Evolutionary conservation across 1,140 invertebrate genomes (phyloP).

Genomic region (Solenopsis invicta): DNA sequence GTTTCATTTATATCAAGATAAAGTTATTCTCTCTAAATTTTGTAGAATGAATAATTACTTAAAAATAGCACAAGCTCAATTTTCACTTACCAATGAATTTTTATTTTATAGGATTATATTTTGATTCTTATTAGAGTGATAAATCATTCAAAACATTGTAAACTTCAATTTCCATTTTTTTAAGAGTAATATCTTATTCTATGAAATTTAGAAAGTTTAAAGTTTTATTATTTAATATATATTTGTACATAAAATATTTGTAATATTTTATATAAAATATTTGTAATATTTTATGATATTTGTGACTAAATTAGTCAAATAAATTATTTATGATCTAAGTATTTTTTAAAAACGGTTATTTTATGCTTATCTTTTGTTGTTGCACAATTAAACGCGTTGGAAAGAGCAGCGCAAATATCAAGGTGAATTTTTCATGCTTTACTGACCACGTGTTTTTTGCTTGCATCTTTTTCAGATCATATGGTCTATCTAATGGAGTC

Average conservation of each 20-base stretch:
- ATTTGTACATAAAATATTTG: background rate
- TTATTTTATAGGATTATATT: too few relatives aligned
- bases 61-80: too few relatives aligned
- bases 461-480: constrained; percentile 39
- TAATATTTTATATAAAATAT: background rate
- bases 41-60: too few relatives aligned
- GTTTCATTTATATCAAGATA: background rate
- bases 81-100: too few relatives aligned
- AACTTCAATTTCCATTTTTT: too few relatives aligned
- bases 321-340: background rate
- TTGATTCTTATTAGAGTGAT: too few relatives aligned
- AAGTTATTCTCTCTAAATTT: too few relatives aligned
- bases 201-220: too few relatives aligned
- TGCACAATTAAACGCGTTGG: background rate
- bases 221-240: background rate
- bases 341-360: background rate
- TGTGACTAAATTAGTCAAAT: background rate
- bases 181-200: too few relatives aligned
- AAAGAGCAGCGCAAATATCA: background rate
- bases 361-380: background rate
- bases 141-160: too few relatives aligned
- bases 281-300: background rate
- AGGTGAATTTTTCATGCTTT: background rate
- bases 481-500: background rate
- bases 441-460: constrained; percentile 13